Evolutionary conservation across 2,113 vertebrate species (phyloP).

Genomic region (Tachycineta bicolor): DNA sequence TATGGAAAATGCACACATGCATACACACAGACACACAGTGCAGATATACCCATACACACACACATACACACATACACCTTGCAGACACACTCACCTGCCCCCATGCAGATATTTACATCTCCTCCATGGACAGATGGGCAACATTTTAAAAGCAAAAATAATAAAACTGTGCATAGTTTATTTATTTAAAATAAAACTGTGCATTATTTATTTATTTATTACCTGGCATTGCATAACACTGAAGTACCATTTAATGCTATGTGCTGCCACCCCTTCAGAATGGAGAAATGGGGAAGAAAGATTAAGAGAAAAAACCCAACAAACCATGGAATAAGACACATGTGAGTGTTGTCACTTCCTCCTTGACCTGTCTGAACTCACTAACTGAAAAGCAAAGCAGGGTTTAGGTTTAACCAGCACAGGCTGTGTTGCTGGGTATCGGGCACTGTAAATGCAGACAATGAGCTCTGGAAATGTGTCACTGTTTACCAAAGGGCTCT

Average conservation of each 20-base stretch:
- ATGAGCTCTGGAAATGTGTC: background rate
- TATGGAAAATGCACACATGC: conserved; percentile 55
- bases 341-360: background rate
- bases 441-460: background rate
- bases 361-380: background rate
- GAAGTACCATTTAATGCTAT: background rate
- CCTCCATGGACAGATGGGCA: background rate
- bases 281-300: background rate
- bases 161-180: background rate
- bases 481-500: conserved; percentile 29
- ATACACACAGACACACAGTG: background rate
- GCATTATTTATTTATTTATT: background rate
- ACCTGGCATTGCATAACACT: background rate
- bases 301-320: background rate
- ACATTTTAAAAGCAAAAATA: conserved; percentile 32
- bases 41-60: background rate
- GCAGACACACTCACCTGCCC: background rate
- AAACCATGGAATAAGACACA: background rate
- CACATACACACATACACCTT: background rate
- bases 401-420: background rate
- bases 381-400: background rate
- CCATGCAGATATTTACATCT: background rate
- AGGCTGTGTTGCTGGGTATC: background rate
- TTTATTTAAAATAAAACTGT: background rate
- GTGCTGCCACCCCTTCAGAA: background rate